These are phyloP conservation scores for Polydrusus pterygomalis DNA, from an alignment of 2,888 invertebrate genomes.

Conservation along the genomic window DNA sequence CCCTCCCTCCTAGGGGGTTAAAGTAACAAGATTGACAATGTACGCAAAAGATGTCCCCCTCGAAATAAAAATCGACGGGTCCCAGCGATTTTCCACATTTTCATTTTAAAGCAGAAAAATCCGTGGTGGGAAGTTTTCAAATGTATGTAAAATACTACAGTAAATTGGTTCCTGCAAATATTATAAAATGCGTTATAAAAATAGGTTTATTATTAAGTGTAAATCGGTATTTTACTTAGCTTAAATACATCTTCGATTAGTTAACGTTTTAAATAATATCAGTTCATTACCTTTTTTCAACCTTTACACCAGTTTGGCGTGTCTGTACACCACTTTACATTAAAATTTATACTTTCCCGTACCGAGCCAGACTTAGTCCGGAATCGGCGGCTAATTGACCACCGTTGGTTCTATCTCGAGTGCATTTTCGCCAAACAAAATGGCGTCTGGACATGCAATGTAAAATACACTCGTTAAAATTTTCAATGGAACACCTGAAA, in stretches of 20 bases:
- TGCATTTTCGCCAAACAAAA: slow-evolving; percentile 54
- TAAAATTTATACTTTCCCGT: slow-evolving; percentile 55
- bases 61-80: too few species aligned
- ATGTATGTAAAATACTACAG: too few species aligned
- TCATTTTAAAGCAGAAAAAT: too few species aligned
- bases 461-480: slow-evolving; percentile 45
- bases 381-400: slow-evolving; percentile 56
- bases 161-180: neutral
- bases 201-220: neutral
- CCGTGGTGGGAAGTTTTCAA: too few species aligned
- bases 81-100: too few species aligned
- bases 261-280: slow-evolving; percentile 22
- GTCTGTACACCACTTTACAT: slow-evolving; percentile 50
- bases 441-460: slow-evolving; percentile 54
- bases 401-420: slow-evolving; percentile 55
- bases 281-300: slow-evolving; percentile 12
- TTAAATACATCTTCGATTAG: neutral
- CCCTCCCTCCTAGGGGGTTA: too few species aligned
- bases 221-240: neutral
- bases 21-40: too few species aligned
- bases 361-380: slow-evolving; percentile 50
- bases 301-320: slow-evolving; percentile 48
- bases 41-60: too few species aligned
- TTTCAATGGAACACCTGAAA: slow-evolving; percentile 38
- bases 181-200: too few species aligned